Percentiles rank a stretch among this genome's conserved stretches.
Conservation (phyloP, 2,797 vertebrate species). For the Chiloscyllium punctatum region DNA sequence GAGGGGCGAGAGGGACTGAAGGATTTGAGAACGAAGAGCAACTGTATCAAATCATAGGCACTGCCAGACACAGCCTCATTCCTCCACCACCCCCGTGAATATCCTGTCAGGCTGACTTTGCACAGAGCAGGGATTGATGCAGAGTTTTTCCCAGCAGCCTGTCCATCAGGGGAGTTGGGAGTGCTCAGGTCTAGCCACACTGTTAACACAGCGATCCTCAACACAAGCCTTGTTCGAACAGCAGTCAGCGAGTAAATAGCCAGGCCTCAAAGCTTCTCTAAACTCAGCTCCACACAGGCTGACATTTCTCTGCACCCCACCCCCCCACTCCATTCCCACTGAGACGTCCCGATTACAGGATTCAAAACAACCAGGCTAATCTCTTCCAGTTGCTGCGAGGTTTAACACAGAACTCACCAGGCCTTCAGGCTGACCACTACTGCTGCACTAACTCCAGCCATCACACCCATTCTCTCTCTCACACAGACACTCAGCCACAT, state of each 20-base stretch:
- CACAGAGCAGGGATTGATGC: background rate
- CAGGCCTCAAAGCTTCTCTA: background rate
- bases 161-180: background rate
- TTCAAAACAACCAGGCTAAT: conserved; percentile 59
- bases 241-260: too few species aligned
- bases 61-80: background rate
- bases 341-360: background rate
- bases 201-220: background rate
- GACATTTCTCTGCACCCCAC: background rate
- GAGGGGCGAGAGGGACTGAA: background rate
- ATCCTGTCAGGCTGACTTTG: background rate
- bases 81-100: background rate
- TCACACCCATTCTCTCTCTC: background rate
- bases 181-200: background rate
- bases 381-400: conserved; percentile 49
- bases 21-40: background rate
- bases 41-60: background rate
- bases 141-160: background rate
- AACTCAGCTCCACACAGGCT: background rate
- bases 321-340: background rate
- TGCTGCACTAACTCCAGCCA: conserved; percentile 33
- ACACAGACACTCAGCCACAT: too few species aligned
- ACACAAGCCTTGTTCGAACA: too few species aligned
- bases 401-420: background rate
- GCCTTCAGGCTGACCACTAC: background rate